Conservation (phyloP, 35 echinoderm and acorn worm species). For the Apostichopus parvimensis region DNA sequence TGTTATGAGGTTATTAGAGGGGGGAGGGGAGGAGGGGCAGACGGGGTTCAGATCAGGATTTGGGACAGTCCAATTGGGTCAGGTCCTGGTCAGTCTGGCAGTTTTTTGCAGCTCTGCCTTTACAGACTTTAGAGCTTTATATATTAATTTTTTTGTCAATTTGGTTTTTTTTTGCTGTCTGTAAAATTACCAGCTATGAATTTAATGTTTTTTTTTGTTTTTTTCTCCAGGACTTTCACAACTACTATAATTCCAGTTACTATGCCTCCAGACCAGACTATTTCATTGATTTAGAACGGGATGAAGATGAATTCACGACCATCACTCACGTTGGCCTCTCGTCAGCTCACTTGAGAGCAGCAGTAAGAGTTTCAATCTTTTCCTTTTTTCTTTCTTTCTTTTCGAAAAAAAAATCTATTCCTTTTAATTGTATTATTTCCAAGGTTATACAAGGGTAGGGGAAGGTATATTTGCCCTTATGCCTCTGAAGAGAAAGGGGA, state of each 20-base stretch:
- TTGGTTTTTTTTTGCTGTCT: not conserved
- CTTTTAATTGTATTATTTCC: no score
- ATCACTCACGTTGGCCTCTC: conserved; percentile 24
- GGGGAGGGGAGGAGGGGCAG: no score
- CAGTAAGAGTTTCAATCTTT: not conserved
- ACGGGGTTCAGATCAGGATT: not conserved
- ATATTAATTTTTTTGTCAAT: not conserved
- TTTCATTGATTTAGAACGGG: conserved; percentile 20
- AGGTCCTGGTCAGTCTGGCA: not conserved
- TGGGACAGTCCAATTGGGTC: not conserved
- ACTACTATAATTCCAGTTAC: conserved; percentile 43
- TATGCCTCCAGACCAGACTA: not conserved
- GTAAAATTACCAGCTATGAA: not conserved
- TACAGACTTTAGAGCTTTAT: not conserved
- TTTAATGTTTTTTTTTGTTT: not conserved
- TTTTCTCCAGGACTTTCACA: conserved; percentile 10
- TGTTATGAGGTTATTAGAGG: no score
- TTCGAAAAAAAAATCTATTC: not conserved
- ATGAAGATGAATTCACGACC: conserved; percentile 6
- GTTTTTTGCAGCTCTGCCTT: no score
- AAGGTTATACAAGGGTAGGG: no score
- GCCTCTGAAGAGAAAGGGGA: no score
- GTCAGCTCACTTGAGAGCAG: conserved; percentile 29
- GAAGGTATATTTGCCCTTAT: no score
- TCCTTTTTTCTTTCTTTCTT: no score